phyloP scores from a whole-genome alignment of 92 coral and sea anemone genomes.

The Bergia sp. region DNA sequence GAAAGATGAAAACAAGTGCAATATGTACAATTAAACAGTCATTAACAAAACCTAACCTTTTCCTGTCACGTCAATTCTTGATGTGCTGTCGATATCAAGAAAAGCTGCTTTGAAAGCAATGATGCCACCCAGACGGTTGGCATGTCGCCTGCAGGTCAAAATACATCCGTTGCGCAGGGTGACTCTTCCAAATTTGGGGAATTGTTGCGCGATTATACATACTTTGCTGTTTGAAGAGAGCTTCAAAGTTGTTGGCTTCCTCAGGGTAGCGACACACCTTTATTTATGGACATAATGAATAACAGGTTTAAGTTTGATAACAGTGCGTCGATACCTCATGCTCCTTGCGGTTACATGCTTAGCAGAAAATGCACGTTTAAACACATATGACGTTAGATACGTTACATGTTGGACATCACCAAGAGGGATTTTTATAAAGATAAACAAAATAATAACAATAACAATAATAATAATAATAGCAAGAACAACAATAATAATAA shows the following conservation, averaged over 20 bases:
- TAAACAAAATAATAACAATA: too few species aligned
- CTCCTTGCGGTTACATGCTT: not conserved
- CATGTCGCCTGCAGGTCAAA: constrained; percentile 46
- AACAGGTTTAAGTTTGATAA: not conserved
- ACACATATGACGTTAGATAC: too few species aligned
- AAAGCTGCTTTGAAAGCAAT: constrained; percentile 60
- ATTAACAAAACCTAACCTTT: constrained; percentile 38
- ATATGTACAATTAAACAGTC: too few species aligned
- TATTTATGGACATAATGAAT: not conserved
- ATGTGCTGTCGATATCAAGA: constrained; percentile 61
- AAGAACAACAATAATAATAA: too few species aligned
- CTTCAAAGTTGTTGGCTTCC: not conserved
- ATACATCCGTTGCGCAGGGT: constrained; percentile 55
- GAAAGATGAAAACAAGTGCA: not conserved
- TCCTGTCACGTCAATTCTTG: constrained; percentile 49
- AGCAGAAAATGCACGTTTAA: not conserved
- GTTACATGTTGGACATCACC: too few species aligned
- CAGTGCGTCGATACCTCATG: too few species aligned
- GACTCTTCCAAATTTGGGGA: constrained; percentile 51
- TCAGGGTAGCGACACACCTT: constrained; percentile 9
- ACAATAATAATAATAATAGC: too few species aligned
- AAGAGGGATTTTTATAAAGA: too few species aligned
- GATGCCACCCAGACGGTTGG: constrained; percentile 58
- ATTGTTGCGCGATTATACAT: constrained; percentile 55
- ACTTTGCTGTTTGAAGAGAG: not conserved